These are phyloP conservation scores for Ptyas mucosa DNA, from an alignment of 2,113 vertebrate species.

Conservation along the genomic window DNA sequence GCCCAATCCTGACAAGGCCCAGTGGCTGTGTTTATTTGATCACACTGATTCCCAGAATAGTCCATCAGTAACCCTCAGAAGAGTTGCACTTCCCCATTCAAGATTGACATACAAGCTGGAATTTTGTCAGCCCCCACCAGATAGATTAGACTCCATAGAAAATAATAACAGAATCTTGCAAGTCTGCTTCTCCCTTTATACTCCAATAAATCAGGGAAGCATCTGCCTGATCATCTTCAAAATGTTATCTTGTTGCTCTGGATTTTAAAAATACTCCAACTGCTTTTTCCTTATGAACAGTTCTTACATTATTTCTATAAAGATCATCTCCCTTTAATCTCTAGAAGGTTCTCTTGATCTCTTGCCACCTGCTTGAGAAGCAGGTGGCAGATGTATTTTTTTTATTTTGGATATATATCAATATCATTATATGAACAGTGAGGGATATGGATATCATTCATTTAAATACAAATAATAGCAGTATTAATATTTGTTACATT, in stretches of 20 bases:
- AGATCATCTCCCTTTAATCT: not conserved
- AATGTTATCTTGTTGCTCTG: not conserved
- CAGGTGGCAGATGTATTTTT: not conserved
- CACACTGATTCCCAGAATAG: not conserved
- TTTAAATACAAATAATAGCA: too few species aligned
- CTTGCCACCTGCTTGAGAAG: not conserved
- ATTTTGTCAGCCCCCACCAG: not conserved
- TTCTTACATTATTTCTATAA: not conserved
- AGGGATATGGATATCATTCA: too few species aligned
- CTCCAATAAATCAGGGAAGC: not conserved
- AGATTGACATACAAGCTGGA: not conserved
- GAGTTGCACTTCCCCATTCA: not conserved
- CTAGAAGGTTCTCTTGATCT: not conserved
- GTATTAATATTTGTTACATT: too few species aligned
- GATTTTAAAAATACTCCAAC: not conserved
- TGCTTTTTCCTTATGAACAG: not conserved
- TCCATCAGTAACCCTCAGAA: not conserved
- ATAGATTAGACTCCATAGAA: not conserved
- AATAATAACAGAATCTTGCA: not conserved
- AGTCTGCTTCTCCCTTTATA: not conserved
- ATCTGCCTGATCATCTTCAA: not conserved
- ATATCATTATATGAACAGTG: too few species aligned
- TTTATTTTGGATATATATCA: too few species aligned
- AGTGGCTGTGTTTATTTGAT: not conserved
- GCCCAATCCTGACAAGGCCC: not conserved